A percentile compares a stretch with the other conserved stretches of the same genome.
Conservation (phyloP, 1,140 invertebrate species). For the Heliconius hermathena region DNA sequence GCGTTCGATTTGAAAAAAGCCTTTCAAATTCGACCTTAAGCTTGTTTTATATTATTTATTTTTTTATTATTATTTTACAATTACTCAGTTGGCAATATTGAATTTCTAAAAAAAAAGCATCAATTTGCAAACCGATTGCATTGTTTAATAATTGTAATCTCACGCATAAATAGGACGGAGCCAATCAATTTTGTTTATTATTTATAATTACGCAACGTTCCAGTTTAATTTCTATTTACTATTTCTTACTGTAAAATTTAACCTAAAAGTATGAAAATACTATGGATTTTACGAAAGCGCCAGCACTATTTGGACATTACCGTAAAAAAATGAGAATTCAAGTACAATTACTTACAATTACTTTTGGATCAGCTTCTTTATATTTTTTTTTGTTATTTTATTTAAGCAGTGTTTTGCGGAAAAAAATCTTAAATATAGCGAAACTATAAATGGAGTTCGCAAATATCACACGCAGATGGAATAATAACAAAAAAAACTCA, state of each 20-base stretch:
- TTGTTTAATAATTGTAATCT: constrained; percentile 14
- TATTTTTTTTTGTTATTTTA: background rate
- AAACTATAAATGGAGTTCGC: constrained; percentile 23
- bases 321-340: background rate
- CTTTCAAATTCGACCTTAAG: constrained; percentile 21
- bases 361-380: background rate
- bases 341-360: background rate
- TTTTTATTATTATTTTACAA: constrained; percentile 9
- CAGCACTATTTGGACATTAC: background rate
- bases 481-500: constrained; percentile 32
- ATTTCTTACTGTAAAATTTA: background rate
- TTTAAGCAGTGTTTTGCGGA: constrained; percentile 8
- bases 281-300: background rate
- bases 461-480: constrained; percentile 25
- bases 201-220: constrained; percentile 1
- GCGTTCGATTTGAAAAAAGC: constrained; percentile 31
- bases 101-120: background rate
- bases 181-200: constrained; percentile 9
- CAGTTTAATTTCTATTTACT: background rate
- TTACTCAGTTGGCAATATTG: background rate
- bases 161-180: constrained; percentile 12
- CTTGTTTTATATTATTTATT: constrained; percentile 16
- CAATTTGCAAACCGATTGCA: constrained; percentile 6
- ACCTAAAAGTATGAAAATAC: background rate
- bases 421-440: constrained; percentile 11